Percentiles rank a stretch among this genome's conserved stretches.
phyloP scores from a whole-genome alignment of 2,113 vertebrate species.

The Strix aluco region DNA sequence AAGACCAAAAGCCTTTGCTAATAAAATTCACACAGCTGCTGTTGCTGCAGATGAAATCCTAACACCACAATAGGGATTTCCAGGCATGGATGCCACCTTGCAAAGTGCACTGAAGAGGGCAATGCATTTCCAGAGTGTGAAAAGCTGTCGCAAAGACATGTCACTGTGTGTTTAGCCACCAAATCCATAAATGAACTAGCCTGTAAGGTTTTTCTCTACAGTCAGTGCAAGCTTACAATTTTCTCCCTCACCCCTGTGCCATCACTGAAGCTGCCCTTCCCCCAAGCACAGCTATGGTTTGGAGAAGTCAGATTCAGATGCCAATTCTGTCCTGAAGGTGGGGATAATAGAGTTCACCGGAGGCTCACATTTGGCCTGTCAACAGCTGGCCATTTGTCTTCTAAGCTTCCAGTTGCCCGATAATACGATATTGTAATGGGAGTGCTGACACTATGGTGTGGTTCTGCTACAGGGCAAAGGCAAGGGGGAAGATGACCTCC shows the following conservation, averaged over 20 bases:
- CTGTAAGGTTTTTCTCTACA: neutral
- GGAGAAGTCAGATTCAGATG: neutral
- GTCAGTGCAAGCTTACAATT: neutral
- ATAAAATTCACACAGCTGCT: constrained; percentile 57
- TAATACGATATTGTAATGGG: neutral
- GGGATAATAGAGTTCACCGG: neutral
- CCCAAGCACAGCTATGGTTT: neutral
- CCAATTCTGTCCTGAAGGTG: neutral
- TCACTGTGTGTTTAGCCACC: neutral
- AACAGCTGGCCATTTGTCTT: constrained; percentile 8
- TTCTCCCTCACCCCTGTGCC: neutral
- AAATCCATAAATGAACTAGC: neutral
- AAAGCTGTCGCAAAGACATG: neutral
- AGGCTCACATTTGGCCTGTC: neutral
- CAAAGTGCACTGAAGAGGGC: neutral
- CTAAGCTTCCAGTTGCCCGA: neutral
- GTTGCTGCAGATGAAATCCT: constrained; percentile 15
- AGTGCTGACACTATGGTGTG: neutral
- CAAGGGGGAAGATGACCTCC: neutral
- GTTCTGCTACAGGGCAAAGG: neutral
- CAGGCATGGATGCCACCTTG: neutral
- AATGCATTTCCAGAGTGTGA: neutral
- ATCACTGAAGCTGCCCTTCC: neutral
- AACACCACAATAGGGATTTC: neutral
- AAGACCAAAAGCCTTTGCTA: constrained; percentile 28